Conservation (phyloP, 1,140 invertebrate species). For the Megalopta genalis region DNA sequence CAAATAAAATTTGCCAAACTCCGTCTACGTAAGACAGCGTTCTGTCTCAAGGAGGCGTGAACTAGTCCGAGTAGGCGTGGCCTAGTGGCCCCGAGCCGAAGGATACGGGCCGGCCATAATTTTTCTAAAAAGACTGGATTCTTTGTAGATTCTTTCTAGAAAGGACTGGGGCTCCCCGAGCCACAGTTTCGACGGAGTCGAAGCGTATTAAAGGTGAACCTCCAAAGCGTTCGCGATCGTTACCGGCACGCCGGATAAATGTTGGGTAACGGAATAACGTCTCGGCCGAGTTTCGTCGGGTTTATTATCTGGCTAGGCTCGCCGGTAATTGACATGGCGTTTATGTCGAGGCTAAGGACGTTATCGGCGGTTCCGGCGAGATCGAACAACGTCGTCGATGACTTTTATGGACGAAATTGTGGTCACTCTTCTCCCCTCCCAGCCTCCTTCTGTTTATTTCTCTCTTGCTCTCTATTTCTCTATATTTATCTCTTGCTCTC, state of each 20-base stretch:
- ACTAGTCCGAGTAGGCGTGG: no score
- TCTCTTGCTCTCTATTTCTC: neutral
- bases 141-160: no score
- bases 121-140: no score
- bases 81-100: no score
- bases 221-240: no score
- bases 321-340: constrained; percentile 36
- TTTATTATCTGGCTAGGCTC: constrained; percentile 15
- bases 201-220: constrained; percentile 28
- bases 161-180: constrained; percentile 13
- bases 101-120: no score
- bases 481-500: neutral
- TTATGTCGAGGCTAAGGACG: constrained; percentile 24
- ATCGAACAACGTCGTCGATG: constrained; percentile 20
- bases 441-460: neutral
- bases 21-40: no score
- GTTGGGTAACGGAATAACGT: constrained; percentile 1
- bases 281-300: constrained; percentile 8
- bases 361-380: constrained; percentile 17
- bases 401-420: constrained; percentile 19
- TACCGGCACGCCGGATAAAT: constrained; percentile 14
- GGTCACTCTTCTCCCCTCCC: neutral
- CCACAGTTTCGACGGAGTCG: neutral
- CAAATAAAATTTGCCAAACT: no score
- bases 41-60: no score